These are phyloP conservation scores for Agrenia bidenticulata DNA, from an alignment of 2,888 invertebrate genomes.

Conservation along the genomic window DNA sequence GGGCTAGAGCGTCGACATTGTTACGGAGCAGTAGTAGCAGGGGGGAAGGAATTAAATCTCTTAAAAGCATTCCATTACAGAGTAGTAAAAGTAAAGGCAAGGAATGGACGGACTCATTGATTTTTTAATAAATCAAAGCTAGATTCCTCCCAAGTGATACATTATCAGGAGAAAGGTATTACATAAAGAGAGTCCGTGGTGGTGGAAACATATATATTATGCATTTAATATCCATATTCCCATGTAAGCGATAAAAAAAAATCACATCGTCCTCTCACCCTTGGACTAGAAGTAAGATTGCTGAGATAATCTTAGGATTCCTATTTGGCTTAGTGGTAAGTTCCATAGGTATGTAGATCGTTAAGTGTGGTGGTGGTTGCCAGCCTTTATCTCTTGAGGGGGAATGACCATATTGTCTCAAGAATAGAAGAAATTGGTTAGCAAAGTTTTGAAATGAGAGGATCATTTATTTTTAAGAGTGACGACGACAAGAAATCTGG, in stretches of 20 bases:
- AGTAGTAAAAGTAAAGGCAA: not conserved
- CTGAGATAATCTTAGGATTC: too few species aligned
- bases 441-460: constrained; percentile 8
- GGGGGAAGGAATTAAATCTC: constrained; percentile 11
- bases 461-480: constrained; percentile 18
- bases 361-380: not conserved
- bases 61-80: constrained; percentile 6
- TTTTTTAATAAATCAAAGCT: constrained; percentile 14
- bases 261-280: too few species aligned
- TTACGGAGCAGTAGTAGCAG: not conserved
- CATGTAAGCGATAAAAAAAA: constrained; percentile 3
- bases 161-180: not conserved
- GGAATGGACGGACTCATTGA: constrained; percentile 11
- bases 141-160: constrained; percentile 17
- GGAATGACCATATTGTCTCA: constrained; percentile 17
- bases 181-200: not conserved
- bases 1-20: too few species aligned
- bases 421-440: constrained; percentile 12
- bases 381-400: not conserved
- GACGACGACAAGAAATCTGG: constrained; percentile 2
- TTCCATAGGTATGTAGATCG: too few species aligned
- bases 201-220: not conserved
- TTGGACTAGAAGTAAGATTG: too few species aligned
- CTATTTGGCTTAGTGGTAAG: too few species aligned
- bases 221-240: constrained; percentile 17